Evolutionary conservation across 2,113 vertebrate genomes (phyloP), one percentile per base, ranked within the genome.

Genomic region (Zosterops hypoxanthus): DNA sequence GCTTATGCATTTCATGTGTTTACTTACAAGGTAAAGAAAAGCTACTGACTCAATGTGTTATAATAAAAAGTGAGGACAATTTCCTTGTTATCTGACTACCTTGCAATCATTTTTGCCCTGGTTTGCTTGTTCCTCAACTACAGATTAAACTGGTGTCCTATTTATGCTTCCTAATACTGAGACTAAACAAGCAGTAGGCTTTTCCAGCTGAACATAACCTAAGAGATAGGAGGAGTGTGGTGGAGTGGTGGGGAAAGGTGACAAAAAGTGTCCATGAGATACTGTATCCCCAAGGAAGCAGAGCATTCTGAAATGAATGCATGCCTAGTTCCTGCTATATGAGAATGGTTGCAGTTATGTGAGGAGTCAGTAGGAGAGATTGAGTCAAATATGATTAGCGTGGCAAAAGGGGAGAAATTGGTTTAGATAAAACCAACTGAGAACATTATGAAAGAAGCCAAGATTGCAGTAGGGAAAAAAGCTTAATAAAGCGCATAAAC

Each of bases 181-280:
- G 15, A 33, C 44, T 64, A 52, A 82, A 60, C 29, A 83, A 78
- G 22, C n/a, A 64, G 21, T 26, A 78, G 20, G 10, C 19, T 91
- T 91, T 84, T 64, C 41, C 41, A 86, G 29, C 31, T 86, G 52
- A 79, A 57, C 1, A 0, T 68, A 56, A 41, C 60, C 39, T 31
- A 56, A 36, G 56, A 66, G 21, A 24, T 53, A 39, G 66, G 34
- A 88, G 36, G 4, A 21, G 2, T 70, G 23, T 4, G 2, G 4
- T 9, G 49, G 22, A 84, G 29, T 22, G 28, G 55, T 36, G 33
- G 12, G 65, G 61, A 52, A 44, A 15, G 47, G 16, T 9, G 9
- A 24, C 0, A 0, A 25, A 21, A 20, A 8, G 9, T 28, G 33
- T 46, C 20, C 18, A 2, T 10, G 9, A 39, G 39, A 63, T 5